Conservation (phyloP, 2,888 invertebrate species). For the Theristus sp. region DNA sequence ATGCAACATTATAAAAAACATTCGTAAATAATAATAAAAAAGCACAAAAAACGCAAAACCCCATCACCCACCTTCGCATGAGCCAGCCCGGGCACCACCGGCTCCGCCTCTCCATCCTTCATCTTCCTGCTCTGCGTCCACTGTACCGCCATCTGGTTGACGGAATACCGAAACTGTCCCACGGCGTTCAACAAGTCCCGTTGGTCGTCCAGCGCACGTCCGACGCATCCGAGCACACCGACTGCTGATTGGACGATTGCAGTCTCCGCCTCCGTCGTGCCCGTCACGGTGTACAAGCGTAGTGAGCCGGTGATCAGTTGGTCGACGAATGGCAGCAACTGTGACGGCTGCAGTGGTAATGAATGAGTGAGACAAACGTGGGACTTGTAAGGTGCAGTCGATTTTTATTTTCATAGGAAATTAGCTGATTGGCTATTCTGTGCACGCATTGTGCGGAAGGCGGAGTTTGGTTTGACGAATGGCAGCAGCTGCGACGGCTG, state of each 20-base stretch:
- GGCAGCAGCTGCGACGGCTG: too few relatives aligned
- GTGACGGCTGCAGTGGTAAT: constrained; percentile 5
- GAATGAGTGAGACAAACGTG: neutral
- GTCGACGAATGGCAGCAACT: constrained; percentile 11
- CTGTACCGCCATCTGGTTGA: constrained; percentile 4
- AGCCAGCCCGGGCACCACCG: constrained; percentile 14
- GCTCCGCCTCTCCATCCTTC: too few relatives aligned
- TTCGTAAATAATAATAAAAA: too few relatives aligned
- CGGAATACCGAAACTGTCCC: constrained; percentile 8
- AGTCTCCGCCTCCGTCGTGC: constrained; percentile 63
- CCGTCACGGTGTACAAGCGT: constrained; percentile 62
- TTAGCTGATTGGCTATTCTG: too few relatives aligned
- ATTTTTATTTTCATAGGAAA: too few relatives aligned
- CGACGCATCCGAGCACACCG: constrained; percentile 50
- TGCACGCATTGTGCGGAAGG: too few relatives aligned
- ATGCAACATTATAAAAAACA: too few relatives aligned
- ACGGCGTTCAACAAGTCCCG: constrained; percentile 8
- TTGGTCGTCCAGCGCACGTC: constrained; percentile 20
- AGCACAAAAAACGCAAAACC: too few relatives aligned
- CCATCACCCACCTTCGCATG: constrained; percentile 7
- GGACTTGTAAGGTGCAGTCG: too few relatives aligned
- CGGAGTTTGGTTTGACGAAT: too few relatives aligned
- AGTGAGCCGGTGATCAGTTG: constrained; percentile 70
- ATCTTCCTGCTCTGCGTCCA: neutral
- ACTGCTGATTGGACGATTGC: constrained; percentile 66